Conservation (phyloP, 2,113 vertebrate genomes). For the Cryptotis parvus region DNA sequence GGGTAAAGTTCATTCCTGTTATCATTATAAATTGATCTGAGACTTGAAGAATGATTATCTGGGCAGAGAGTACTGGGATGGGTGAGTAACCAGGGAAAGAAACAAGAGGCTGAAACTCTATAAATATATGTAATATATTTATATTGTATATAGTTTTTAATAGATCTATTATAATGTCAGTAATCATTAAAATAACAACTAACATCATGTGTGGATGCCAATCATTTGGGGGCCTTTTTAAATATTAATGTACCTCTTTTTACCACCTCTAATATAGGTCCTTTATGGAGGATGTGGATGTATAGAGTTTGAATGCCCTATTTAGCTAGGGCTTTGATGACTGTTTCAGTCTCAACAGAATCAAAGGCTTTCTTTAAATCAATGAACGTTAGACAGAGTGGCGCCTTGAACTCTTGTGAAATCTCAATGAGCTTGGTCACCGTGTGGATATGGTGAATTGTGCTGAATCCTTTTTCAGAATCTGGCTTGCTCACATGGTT, state of each 20-base stretch:
- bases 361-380: no score
- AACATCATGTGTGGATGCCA: not conserved
- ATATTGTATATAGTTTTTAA: not conserved
- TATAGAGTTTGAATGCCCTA: no score
- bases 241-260: not conserved
- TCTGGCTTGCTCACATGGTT: no score
- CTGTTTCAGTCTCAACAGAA: no score
- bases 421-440: no score
- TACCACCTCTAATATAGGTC: not conserved
- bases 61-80: not conserved
- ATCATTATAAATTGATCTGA: conserved; percentile 13
- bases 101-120: not conserved
- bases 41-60: not conserved
- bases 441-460: no score
- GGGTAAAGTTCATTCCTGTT: not conserved
- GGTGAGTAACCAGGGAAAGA: not conserved
- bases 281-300: no score
- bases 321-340: no score
- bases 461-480: no score
- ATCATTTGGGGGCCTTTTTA: not conserved
- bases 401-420: no score
- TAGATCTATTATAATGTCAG: not conserved
- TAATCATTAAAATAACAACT: not conserved
- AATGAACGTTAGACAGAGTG: no score
- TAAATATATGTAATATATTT: not conserved